phyloP scores from a whole-genome alignment of 2,113 vertebrate species.

The Epinephelus moara region DNA sequence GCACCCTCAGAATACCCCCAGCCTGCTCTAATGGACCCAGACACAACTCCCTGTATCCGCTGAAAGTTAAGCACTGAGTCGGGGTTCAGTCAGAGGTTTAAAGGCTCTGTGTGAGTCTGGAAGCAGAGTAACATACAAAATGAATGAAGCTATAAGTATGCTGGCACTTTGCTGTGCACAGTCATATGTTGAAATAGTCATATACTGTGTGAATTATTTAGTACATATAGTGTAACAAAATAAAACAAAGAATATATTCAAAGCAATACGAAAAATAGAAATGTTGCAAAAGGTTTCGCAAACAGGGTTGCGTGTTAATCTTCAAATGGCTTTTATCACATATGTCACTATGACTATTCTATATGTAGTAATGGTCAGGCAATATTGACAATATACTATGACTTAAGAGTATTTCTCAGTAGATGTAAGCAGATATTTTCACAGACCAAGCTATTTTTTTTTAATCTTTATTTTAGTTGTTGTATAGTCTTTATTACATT shows the following conservation, averaged over 20 bases:
- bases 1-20: conserved; percentile 56
- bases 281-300: neutral
- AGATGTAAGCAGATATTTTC: too few relatives aligned
- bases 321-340: neutral
- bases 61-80: conserved; percentile 24
- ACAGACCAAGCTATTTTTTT: too few relatives aligned
- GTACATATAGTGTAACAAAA: neutral
- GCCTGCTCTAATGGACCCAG: conserved; percentile 50
- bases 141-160: neutral
- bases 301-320: too few relatives aligned
- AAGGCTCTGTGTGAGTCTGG: neutral
- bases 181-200: neutral
- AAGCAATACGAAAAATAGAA: neutral
- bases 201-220: too few relatives aligned
- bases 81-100: conserved; percentile 58
- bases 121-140: neutral
- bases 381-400: neutral
- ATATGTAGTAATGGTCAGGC: too few relatives aligned
- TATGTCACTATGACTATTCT: neutral
- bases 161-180: neutral
- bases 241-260: neutral
- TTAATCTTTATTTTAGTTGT: too few relatives aligned
- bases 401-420: too few relatives aligned
- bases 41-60: conserved; percentile 62
- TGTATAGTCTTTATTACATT: too few relatives aligned